A percentile compares a stretch with the other conserved stretches of the same genome.
Evolutionary conservation across 2,113 vertebrate species (phyloP).

Genomic region (Macaca mulatta): DNA sequence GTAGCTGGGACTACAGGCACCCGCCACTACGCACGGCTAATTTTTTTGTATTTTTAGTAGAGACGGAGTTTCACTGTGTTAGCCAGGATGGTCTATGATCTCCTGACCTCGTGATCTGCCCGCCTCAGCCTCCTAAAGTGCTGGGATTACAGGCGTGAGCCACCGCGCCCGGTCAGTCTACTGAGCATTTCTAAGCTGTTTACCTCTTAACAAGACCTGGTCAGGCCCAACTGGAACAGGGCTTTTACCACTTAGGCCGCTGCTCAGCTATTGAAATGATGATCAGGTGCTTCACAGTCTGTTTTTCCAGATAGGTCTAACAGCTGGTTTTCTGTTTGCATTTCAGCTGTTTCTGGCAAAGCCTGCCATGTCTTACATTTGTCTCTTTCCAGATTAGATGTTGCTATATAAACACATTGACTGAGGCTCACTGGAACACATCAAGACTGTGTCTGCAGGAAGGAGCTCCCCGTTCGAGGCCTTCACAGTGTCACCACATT

Average conservation of each 20-base stretch:
- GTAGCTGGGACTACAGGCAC: too few relatives aligned
- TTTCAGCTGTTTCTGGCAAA: conserved; percentile 87
- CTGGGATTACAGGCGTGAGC: too few relatives aligned
- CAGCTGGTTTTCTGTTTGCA: conserved; percentile 89
- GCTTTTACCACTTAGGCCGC: conserved; percentile 89
- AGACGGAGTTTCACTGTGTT: too few relatives aligned
- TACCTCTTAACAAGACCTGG: conserved; percentile 94
- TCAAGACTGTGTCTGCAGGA: background rate
- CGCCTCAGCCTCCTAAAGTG: too few relatives aligned
- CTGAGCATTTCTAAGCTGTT: conserved; percentile 96
- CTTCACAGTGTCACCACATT: conserved; percentile 84
- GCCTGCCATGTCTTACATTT: conserved; percentile 82
- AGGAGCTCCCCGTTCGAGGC: background rate
- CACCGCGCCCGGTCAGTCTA: too few relatives aligned
- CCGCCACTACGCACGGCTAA: too few relatives aligned
- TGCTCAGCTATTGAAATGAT: conserved; percentile 93
- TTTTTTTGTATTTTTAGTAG: too few relatives aligned
- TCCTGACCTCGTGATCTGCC: too few relatives aligned
- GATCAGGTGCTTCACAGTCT: conserved; percentile 79
- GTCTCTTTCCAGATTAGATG: too few relatives aligned
- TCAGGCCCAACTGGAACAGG: conserved; percentile 93
- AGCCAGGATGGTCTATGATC: too few relatives aligned
- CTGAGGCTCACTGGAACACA: background rate
- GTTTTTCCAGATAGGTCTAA: conserved; percentile 88
- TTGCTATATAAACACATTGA: too few relatives aligned